Conservation (phyloP, 2,113 vertebrate genomes). For the Arothron firmamentum region DNA sequence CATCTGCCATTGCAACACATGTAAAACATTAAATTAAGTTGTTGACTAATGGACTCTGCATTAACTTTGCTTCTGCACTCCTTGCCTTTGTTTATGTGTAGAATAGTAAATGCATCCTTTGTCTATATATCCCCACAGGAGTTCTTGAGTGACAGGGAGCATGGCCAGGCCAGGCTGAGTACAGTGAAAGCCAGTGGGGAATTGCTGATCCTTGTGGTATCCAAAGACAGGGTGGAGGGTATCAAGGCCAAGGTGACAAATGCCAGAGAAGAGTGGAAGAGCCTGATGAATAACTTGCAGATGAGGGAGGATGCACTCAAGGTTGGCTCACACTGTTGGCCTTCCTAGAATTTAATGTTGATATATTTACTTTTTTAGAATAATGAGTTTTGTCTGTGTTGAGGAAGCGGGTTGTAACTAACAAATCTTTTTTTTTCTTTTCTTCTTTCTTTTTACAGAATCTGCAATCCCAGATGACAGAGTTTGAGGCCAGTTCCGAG, state of each 20-base stretch:
- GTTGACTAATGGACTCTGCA: background rate
- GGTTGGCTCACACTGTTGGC: slow-evolving; percentile 68
- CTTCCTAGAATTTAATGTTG: background rate
- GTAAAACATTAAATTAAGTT: slow-evolving; percentile 31
- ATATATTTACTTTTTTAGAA: background rate
- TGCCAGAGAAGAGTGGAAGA: slow-evolving; percentile 90
- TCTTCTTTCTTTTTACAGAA: slow-evolving; percentile 70
- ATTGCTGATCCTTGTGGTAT: slow-evolving; percentile 81
- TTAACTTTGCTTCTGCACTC: slow-evolving; percentile 13
- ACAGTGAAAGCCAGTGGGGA: slow-evolving; percentile 83
- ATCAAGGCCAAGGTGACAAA: slow-evolving; percentile 79
- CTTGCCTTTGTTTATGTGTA: slow-evolving; percentile 30
- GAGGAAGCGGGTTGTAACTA: background rate
- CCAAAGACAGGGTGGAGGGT: slow-evolving; percentile 80
- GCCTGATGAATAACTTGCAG: slow-evolving; percentile 85
- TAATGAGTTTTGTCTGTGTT: too few species aligned
- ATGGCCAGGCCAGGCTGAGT: slow-evolving; percentile 87
- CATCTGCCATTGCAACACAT: slow-evolving; percentile 5
- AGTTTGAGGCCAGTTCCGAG: slow-evolving; percentile 87
- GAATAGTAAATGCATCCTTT: slow-evolving; percentile 50
- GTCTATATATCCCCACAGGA: slow-evolving; percentile 76
- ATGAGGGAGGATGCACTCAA: slow-evolving; percentile 85
- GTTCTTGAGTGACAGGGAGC: slow-evolving; percentile 89
- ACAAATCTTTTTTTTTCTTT: background rate
- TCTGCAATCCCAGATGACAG: slow-evolving; percentile 91